These are phyloP conservation scores for Pachyramphus minor DNA, from an alignment of 2,113 vertebrate species.

Conservation along the genomic window DNA sequence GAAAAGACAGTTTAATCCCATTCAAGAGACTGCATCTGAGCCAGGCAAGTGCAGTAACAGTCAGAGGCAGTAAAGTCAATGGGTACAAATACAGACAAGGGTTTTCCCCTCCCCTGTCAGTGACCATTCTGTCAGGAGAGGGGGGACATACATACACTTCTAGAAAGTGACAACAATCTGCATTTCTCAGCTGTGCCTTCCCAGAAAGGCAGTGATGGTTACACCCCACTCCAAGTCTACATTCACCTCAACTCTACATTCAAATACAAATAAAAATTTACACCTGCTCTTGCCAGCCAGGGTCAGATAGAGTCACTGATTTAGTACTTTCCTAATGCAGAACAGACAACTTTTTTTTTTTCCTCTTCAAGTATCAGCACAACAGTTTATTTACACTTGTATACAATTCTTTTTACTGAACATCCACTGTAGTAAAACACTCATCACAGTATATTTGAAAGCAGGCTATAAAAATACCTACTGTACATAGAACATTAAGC, in stretches of 20 bases:
- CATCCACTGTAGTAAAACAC: not conserved
- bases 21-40: not conserved
- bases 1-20: not conserved
- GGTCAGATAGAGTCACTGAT: not conserved
- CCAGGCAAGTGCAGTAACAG: not conserved
- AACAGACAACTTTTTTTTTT: not conserved
- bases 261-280: not conserved
- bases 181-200: not conserved
- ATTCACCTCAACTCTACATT: not conserved
- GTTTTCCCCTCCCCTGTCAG: not conserved
- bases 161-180: not conserved
- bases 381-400: conserved; percentile 58
- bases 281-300: not conserved
- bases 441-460: conserved; percentile 52
- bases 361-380: conserved; percentile 60
- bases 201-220: not conserved
- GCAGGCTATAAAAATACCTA: conserved; percentile 60
- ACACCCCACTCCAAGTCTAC: not conserved
- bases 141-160: not conserved
- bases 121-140: not conserved
- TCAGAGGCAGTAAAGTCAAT: not conserved
- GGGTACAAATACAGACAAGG: not conserved
- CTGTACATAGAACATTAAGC: conserved; percentile 46
- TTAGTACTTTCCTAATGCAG: not conserved
- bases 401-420: conserved; percentile 8